Evolutionary conservation across 2,888 invertebrate genomes (phyloP).

Genomic region (Pyrgus malvae): DNA sequence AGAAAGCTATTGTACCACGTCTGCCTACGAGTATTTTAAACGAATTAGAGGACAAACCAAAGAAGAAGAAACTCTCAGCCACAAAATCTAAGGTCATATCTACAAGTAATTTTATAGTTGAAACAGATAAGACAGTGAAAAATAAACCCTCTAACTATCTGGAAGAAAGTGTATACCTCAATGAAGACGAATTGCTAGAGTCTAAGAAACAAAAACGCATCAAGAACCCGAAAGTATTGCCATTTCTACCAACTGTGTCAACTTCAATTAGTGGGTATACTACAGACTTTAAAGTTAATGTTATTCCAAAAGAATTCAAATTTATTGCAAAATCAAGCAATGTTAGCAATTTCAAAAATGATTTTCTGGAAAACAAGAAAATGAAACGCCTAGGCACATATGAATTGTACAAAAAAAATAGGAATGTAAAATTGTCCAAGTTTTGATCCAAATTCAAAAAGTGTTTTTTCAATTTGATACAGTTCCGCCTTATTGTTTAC

Average conservation of each 20-base stretch:
- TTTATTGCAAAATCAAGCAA: slow-evolving; percentile 58
- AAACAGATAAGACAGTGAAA: slow-evolving; percentile 51
- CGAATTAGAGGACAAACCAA: slow-evolving; percentile 57
- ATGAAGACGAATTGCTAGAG: slow-evolving; percentile 42
- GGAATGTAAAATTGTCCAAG: slow-evolving; percentile 62
- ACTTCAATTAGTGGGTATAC: slow-evolving; percentile 67
- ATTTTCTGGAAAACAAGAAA: slow-evolving; percentile 54
- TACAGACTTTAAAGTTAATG: slow-evolving; percentile 64
- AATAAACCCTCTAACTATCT: slow-evolving; percentile 69
- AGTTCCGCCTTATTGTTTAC: slow-evolving; percentile 4
- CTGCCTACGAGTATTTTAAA: slow-evolving; percentile 56
- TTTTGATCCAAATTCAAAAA: slow-evolving; percentile 43
- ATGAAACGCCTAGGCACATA: slow-evolving; percentile 61
- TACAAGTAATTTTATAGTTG: slow-evolving; percentile 62
- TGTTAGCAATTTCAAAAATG: slow-evolving; percentile 57
- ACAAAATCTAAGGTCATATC: slow-evolving; percentile 45
- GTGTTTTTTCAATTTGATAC: not conserved
- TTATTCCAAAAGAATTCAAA: slow-evolving; percentile 55
- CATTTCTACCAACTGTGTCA: slow-evolving; percentile 63
- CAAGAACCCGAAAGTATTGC: slow-evolving; percentile 62
- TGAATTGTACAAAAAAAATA: slow-evolving; percentile 60
- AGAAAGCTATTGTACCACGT: slow-evolving; percentile 55
- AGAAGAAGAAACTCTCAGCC: slow-evolving; percentile 25
- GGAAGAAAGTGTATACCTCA: slow-evolving; percentile 69
- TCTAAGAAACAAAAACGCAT: slow-evolving; percentile 45